Evolutionary conservation across 2,113 vertebrate species (phyloP).

Genomic region (Clarias magur): DNA sequence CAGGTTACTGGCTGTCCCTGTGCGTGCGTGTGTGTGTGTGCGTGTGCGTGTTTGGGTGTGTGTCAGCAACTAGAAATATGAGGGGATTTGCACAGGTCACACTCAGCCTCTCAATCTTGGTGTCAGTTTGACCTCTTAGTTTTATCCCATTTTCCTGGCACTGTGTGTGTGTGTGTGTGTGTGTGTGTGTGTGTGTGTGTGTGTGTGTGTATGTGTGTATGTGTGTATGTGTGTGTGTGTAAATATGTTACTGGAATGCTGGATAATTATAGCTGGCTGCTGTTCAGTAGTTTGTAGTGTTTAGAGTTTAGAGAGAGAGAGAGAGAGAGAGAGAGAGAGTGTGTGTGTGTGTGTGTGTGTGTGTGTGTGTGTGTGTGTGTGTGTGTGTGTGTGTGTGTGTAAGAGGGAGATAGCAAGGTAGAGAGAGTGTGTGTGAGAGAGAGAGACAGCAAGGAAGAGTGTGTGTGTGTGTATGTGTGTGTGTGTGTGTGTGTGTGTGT

Average conservation of each 20-base stretch:
- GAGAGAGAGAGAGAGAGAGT: no score
- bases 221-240: not conserved
- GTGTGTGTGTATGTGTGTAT: conserved; percentile 8
- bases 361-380: conserved; percentile 28
- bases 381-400: conserved; percentile 1
- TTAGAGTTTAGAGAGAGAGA: not conserved
- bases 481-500: not conserved
- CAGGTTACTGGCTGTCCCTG: not conserved
- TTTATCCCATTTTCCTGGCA: conserved; percentile 37
- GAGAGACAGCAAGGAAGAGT: not conserved
- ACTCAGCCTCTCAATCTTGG: conserved; percentile 51
- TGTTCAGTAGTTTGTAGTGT: conserved; percentile 23
- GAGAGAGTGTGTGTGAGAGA: conserved; percentile 3
- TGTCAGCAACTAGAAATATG: conserved; percentile 47
- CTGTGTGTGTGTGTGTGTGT: conserved; percentile 22
- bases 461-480: conserved; percentile 24
- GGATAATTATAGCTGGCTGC: conserved; percentile 7
- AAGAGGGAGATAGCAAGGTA: not conserved
- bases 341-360: conserved; percentile 30
- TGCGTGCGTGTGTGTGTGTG: conserved; percentile 5
- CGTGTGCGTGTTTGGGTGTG: conserved; percentile 40
- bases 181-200: conserved; percentile 32
- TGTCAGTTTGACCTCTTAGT: conserved; percentile 53
- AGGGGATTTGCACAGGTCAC: conserved; percentile 44
- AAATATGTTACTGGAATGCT: conserved; percentile 29